Base-by-base conservation (phyloP, 2,888 invertebrate species). In the Lepeophtheirus nordmannii region DNA sequence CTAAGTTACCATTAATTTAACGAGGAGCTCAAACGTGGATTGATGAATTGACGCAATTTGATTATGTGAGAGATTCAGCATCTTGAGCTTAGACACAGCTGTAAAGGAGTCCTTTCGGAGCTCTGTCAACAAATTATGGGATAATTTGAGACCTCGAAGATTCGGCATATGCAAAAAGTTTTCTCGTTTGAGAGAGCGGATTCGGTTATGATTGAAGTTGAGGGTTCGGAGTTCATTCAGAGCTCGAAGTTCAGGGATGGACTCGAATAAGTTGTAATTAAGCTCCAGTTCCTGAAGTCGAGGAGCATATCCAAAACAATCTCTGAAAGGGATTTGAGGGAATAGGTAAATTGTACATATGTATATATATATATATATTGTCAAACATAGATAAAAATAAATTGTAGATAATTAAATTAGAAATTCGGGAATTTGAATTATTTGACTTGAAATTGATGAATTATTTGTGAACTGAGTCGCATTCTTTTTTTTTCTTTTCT, bases 21-120 rank as follows among this genome's bases (percentile, higher is more conserved):
- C 90, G 76, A 89, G 89, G 69, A 91, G 78, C 57, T 89, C 86
- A 73, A 87, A 87, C 2, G 87, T 86, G 75, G 90, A 89, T 70
- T 91, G 80, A 73, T 86, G 85, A 72, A 84, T 85, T 14, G n/a
- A n/a, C 73, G 85, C 83, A 71, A 89, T 85, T 75, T 86, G 85
- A 76, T 90, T 90, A 73, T 86, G 80, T 22, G 88, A 86, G 70
- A 90, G 78, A 75, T 89, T 89, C 68, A 90, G 78, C 70, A 86
- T 86, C 78, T 86, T 86, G 62, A 90, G 76, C 23, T 85, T 82
- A 39, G 82, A 80, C 82, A 88, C 83, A 76, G 83, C 84, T 73
- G 83, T 84, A 74, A 88, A 87, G 63, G 85, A 84, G 56, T 85
- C 87, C 79, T 83, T 87, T 67, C 83, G 83, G 67, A 85, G 84